Percentiles rank a stretch among this genome's conserved stretches.
Evolutionary conservation across 2,113 vertebrate genomes (phyloP).

Genomic region (Platanista minor): DNA sequence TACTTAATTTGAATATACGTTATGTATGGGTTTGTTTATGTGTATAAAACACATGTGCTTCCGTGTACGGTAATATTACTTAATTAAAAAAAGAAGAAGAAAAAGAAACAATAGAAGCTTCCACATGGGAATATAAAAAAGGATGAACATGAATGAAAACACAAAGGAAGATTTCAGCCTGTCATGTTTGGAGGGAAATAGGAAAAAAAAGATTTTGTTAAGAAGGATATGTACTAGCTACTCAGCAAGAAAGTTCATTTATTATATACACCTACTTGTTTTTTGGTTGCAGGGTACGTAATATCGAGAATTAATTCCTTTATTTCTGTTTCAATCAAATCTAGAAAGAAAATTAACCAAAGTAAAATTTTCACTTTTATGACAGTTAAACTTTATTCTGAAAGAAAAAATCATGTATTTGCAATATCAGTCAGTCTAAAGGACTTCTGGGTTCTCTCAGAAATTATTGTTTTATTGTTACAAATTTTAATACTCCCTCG

Average conservation of each 20-base stretch:
- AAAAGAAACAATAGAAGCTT: background rate
- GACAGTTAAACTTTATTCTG: background rate
- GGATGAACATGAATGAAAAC: background rate
- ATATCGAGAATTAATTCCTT: constrained; percentile 92
- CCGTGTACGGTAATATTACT: background rate
- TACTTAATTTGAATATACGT: background rate
- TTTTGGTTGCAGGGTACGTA: constrained; percentile 95
- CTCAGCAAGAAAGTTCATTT: background rate
- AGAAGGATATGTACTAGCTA: background rate
- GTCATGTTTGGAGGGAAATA: background rate
- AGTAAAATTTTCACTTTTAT: background rate
- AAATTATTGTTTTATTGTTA: background rate
- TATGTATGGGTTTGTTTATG: background rate
- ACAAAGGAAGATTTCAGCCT: background rate
- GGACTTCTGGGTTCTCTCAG: background rate
- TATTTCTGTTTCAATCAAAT: constrained; percentile 89
- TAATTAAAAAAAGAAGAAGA: background rate
- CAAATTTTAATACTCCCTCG: background rate
- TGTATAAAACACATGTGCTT: background rate
- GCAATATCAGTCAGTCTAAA: background rate
- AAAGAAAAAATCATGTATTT: background rate
- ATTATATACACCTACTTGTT: constrained; percentile 84
- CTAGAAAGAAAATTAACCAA: constrained; percentile 77
- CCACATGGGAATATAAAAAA: background rate
- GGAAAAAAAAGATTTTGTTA: background rate